A percentile compares a stretch with the other conserved stretches of the same genome.
These are phyloP conservation scores for Sarcophaga bullata DNA, from an alignment of 1,140 invertebrate genomes.

Conservation along the genomic window DNA sequence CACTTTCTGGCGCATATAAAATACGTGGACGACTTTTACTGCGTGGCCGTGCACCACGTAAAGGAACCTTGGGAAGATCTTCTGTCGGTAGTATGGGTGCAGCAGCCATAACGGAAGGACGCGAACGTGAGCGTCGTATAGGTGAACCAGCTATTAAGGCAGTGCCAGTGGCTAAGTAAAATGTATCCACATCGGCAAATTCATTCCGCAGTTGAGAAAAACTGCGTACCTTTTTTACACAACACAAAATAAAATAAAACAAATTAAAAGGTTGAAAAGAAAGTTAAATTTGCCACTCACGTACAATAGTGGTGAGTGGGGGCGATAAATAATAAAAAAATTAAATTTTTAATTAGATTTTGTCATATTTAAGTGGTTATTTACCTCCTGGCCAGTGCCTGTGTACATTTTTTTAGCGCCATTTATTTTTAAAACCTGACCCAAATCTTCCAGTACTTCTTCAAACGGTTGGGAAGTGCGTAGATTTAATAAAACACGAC, in stretches of 20 bases:
- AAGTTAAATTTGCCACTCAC: neutral
- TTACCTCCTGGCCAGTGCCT: constrained; percentile 87
- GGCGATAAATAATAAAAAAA: neutral
- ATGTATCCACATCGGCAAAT: constrained; percentile 89
- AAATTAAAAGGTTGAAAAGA: neutral
- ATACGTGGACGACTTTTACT: constrained; percentile 83
- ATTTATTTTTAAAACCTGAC: constrained; percentile 90
- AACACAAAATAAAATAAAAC: neutral
- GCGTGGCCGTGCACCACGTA: constrained; percentile 73
- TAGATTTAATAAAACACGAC: constrained; percentile 89
- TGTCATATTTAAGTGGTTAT: too few species aligned
- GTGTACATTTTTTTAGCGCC: constrained; percentile 91
- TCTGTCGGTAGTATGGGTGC: constrained; percentile 69
- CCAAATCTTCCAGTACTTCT: constrained; percentile 92
- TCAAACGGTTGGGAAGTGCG: constrained; percentile 93
- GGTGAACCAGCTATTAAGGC: constrained; percentile 70
- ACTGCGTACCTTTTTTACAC: constrained; percentile 73
- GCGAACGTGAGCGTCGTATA: constrained; percentile 76
- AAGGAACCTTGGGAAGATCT: constrained; percentile 64
- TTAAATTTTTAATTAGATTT: neutral
- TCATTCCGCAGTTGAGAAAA: constrained; percentile 92
- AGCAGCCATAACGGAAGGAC: constrained; percentile 66
- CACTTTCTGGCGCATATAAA: constrained; percentile 81
- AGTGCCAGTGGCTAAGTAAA: constrained; percentile 79
- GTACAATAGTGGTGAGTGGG: neutral